Evolutionary conservation across 2,888 invertebrate genomes (phyloP), one percentile per base, ranked within the genome.

Genomic region (Pheosia gnoma): DNA sequence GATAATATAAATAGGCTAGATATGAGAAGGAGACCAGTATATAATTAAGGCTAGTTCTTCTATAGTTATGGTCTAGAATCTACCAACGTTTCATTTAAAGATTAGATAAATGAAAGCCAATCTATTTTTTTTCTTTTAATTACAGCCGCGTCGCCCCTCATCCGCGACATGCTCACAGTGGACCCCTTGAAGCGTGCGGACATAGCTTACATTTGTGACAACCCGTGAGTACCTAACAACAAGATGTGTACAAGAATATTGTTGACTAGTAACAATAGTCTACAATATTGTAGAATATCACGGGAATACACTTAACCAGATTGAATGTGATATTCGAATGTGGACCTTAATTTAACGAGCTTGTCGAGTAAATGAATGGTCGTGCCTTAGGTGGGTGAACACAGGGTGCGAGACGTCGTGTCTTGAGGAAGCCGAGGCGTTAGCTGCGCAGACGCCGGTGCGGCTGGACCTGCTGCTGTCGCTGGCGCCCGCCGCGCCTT

Each of bases 91-190:
- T 25, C 25, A 25, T 25, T 25, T 25, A 25, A 25, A 25, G 25
- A 25, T 25, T 25, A 25, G 25, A 25, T 25, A 25, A 25, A 25
- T 25, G 1, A 25, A 25, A 25, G 25, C 25, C 25, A 25, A 25
- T 25, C 25, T 25, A 25, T 25, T 25, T 25, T 25, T 55, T 0
- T 43, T 0, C 38, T 36, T 7, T 72, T 67, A 69, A 4, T 91
- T 94, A 39, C 93, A 97, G 98, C 97, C 76, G 99, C 99, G 0
- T 99, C 99, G 5, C 97, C 98, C 58, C 94, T 99, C 58, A 99
- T 99, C 71, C 95, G 98, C 58, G 97, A 98, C 75, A 98, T 99
- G 97, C 94, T 99, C 78, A 98, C 98, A 0, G 98, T 99, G 53
- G 97, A 97, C 81, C 98, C 99, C 0, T 94, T 96, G 57, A 96